Base-by-base conservation (phyloP, 2,888 invertebrate species). In the Pachydiplax longipennis region DNA sequence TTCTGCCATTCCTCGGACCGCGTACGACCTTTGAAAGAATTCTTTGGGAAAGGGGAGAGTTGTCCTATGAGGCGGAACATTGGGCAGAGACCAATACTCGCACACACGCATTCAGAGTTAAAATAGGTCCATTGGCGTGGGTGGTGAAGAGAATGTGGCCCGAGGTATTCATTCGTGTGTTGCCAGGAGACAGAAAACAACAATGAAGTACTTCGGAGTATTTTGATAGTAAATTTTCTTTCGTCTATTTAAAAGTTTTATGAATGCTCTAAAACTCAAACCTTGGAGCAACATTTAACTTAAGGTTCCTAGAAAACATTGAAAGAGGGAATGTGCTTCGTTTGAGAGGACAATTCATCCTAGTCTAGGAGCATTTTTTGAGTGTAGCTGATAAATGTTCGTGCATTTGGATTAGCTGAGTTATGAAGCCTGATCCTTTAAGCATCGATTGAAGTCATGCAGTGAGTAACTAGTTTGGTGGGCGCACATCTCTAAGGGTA, bases 21-120 rank as follows among this genome's bases (percentile, higher is more conserved):
- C 58, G 61, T 35, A 87, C 61, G 87, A 87, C 87, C 87, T 87
- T 87, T 87, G 87, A 87, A 87, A 61, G 87, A 87, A 87, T 87
- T 61, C 87, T 87, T 87, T 87, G 61, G 37, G 61, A 58, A 58
- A 25, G 58, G 83, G 58, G 61, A 35, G 61, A n/a, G 37, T 18
- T 61, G 87, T 65, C 48, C 87, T 40, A 61, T 61, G 87, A 61
- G 61, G 87, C 87, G 87, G 87, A 87, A 87, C 87, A 87, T 87
- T 87, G 87, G 87, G 25, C 35, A n/a, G 40, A 65, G 87, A 87
- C 87, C 61, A 87, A 58, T n/a, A 22, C 61, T 13, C 61, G n/a
- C 58, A 58, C 87, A 61, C 83, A 65, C n/a, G 65, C 73, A 31
- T 73, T 73, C 87, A 58, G 58, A 61, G 61, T 35, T 61, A 61